Conservation (phyloP, 2,888 invertebrate species). For the Apamea anceps region DNA sequence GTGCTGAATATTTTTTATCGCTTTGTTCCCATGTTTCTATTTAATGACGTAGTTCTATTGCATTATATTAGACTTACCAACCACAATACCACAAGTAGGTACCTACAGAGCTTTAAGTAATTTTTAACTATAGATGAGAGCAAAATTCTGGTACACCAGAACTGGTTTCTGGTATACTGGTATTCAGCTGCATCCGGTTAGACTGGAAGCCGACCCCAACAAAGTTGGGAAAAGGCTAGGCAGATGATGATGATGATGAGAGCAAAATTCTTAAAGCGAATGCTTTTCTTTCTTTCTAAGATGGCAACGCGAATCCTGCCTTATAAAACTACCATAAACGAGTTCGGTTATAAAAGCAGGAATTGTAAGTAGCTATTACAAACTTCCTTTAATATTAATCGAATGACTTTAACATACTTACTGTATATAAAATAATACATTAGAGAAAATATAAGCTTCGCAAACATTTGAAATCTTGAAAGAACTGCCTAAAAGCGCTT, state of each 20-base stretch:
- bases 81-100: neutral
- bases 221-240: no score
- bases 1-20: conserved; percentile 5
- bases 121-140: neutral
- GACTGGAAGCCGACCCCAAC: no score
- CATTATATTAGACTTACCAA: neutral
- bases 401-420: neutral
- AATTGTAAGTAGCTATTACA: conserved; percentile 15
- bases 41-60: neutral
- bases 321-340: neutral
- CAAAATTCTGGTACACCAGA: no score
- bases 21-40: neutral
- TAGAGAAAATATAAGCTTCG: neutral
- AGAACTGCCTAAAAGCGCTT: neutral
- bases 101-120: neutral
- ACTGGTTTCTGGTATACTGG: no score
- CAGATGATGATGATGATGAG: no score
- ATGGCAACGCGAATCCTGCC: neutral
- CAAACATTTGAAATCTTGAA: neutral
- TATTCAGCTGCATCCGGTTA: no score
- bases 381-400: neutral
- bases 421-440: neutral
- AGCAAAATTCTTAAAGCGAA: neutral
- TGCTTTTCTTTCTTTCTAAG: neutral
- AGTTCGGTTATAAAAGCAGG: conserved; percentile 18